These are phyloP conservation scores for Drosophila gunungcola DNA, from an alignment of 1,140 invertebrate genomes.

Conservation along the genomic window DNA sequence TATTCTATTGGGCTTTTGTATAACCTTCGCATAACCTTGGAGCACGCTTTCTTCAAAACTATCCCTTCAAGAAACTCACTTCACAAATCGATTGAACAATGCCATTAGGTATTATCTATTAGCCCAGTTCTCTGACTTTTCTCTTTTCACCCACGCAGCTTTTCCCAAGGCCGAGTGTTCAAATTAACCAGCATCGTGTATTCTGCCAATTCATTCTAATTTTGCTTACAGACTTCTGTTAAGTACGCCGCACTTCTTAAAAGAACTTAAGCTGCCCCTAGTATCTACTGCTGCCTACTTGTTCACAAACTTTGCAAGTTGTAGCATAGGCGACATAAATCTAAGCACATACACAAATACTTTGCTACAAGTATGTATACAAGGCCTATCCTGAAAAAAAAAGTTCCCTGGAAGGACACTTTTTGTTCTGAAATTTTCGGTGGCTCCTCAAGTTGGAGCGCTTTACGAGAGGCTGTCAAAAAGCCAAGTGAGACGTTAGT, in stretches of 20 bases:
- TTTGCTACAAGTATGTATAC: conserved; percentile 29
- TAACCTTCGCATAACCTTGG: conserved; percentile 16
- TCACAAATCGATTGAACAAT: conserved; percentile 2
- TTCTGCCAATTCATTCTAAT: conserved; percentile 26
- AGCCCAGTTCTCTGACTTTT: conserved; percentile 15
- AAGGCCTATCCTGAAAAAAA: conserved; percentile 62
- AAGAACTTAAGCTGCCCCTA: conserved; percentile 36
- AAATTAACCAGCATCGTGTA: conserved; percentile 36
- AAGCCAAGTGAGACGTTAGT: conserved; percentile 75
- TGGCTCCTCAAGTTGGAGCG: conserved; percentile 24
- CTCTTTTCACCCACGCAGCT: not conserved
- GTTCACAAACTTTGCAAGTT: conserved; percentile 49
- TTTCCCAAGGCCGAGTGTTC: conserved; percentile 16
- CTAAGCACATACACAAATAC: conserved; percentile 37
- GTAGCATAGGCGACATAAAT: conserved; percentile 73
- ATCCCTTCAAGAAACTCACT: too few relatives aligned
- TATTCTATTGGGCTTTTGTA: not conserved
- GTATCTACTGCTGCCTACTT: conserved; percentile 29
- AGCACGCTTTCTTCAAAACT: not conserved
- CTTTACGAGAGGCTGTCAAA: conserved; percentile 57
- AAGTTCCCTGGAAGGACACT: conserved; percentile 51
- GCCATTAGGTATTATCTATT: conserved; percentile 25
- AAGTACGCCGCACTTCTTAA: conserved; percentile 34
- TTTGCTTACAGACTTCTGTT: conserved; percentile 25
- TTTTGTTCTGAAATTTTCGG: conserved; percentile 30